Evolutionary conservation across 1,140 invertebrate genomes (phyloP), one percentile per base, ranked within the genome.

Genomic region (Diuraphis noxia): DNA sequence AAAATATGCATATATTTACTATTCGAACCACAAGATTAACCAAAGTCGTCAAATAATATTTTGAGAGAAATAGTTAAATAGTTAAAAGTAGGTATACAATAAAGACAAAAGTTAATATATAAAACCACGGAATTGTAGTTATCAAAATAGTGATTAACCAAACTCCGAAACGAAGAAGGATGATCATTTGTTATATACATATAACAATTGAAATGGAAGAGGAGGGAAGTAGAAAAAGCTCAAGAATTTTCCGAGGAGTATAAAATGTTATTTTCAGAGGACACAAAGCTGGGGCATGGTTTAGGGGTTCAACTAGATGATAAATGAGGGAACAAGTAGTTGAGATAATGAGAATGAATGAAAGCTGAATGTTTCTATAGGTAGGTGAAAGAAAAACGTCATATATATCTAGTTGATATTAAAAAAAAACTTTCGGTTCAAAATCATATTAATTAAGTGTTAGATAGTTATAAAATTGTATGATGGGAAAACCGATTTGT

Each of bases 241-340:
- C 19, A 46, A 85, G 41, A 85, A 85, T 85, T 85, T 34, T n/a
- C 21, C n/a, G 9, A 49, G 19, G 43, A 34, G 49, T 49, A 86
- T 86, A 86, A 84, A 85, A 85, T 85, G 40, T 85, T 85, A 43
- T 85, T 85, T 85, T 85, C n/a, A n/a, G 82, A 85, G 30, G n/a
- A 85, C 82, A n/a, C 56, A 43, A 84, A 30, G 40, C 38, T 10
- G 41, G 40, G 40, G 25, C 30, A 41, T 3, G 10, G 81, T 43
- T 41, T 41, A 43, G 23, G 79, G 23, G 79, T 38, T 49, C 23
- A n/a, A 9, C 30, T 84, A 84, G 40, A 86, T 86, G n/a, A 86
- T 86, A 86, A 86, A 86, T 23, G 43, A 86, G 38, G 34, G 84
- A 36, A 49, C 21, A 49, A 13, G 81, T 84, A 86, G n/a, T 46